Percentiles rank a stretch among this genome's conserved stretches.
phyloP scores from a whole-genome alignment of 23 tunicate species.

The Styela clava region DNA sequence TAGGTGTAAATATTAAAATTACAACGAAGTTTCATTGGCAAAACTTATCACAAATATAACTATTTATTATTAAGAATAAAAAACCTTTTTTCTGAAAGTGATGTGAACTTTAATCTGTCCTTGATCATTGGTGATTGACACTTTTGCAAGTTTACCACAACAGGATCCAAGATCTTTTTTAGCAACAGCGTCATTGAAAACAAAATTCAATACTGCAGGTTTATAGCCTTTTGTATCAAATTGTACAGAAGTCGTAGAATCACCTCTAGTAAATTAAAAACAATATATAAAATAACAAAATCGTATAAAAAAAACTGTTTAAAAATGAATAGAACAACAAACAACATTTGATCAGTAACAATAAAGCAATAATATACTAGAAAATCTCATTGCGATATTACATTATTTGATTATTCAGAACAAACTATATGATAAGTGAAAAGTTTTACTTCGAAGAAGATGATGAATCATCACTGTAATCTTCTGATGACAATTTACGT shows the following conservation, averaged over 20 bases:
- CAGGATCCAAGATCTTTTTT: not conserved
- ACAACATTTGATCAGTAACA: too few relatives aligned
- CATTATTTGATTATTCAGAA: too few relatives aligned
- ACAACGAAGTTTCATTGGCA: too few relatives aligned
- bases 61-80: too few relatives aligned
- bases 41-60: too few relatives aligned
- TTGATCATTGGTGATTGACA: not conserved
- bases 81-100: not conserved
- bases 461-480: not conserved
- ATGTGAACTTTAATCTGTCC: not conserved
- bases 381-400: too few relatives aligned
- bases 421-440: too few relatives aligned
- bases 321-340: not conserved
- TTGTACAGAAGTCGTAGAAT: too few relatives aligned
- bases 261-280: too few relatives aligned
- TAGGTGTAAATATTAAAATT: too few relatives aligned
- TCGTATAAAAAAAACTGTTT: not conserved
- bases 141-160: not conserved
- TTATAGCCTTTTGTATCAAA: not conserved
- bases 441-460: not conserved
- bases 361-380: too few relatives aligned
- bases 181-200: not conserved
- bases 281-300: not conserved
- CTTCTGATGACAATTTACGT: not conserved
- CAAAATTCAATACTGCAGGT: not conserved